A percentile compares a stretch with the other conserved stretches of the same genome.
Conservation (phyloP, 1,140 invertebrate genomes). For the Pentalonia nigronervosa region DNA sequence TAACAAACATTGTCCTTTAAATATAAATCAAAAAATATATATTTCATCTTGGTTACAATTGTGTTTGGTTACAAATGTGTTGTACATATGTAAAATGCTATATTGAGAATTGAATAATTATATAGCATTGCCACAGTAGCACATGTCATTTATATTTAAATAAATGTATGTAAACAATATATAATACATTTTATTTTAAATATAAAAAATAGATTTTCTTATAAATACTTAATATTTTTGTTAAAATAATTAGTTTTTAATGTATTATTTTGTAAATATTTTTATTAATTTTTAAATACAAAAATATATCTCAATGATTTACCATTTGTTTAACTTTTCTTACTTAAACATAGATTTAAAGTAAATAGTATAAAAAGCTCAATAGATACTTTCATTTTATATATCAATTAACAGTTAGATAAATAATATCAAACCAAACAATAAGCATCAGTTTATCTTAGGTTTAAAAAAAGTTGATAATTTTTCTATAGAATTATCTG, state of each 20-base stretch:
- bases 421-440: no score
- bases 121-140: background rate
- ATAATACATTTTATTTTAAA: background rate
- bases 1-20: constrained; percentile 24
- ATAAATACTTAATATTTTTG: background rate
- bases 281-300: background rate
- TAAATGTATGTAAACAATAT: background rate
- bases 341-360: background rate
- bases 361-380: background rate
- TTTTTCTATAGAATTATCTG: background rate
- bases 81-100: background rate
- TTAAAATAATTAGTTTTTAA: background rate
- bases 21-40: background rate
- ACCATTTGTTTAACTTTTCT: background rate
- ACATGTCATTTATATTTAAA: background rate
- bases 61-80: background rate
- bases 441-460: no score
- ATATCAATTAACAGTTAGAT: no score
- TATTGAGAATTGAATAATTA: background rate
- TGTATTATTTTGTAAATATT: constrained; percentile 10
- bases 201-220: background rate
- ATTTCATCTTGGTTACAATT: background rate
- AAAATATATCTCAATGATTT: background rate
- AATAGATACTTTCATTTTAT: background rate
- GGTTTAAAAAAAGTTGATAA: background rate